Evolutionary conservation across 2,797 vertebrate genomes (phyloP), one percentile per base, ranked within the genome.

Genomic region (Liasis olivaceus): DNA sequence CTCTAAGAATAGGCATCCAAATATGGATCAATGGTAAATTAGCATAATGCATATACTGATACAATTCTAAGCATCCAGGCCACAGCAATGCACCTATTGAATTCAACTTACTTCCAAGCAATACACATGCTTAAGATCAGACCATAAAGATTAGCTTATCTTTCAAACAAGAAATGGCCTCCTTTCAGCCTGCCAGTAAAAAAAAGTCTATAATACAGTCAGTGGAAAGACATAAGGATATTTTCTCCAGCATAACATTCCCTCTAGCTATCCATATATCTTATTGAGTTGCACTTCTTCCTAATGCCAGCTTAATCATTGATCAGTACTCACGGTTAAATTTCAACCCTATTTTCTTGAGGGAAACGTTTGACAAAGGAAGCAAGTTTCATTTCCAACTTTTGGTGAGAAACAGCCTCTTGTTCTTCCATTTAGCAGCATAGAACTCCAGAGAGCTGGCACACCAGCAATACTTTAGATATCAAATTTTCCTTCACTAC

Each of bases 191-290:
- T 63, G 8, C 15, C 62, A 84, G 89, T 56, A 88, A 60, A 54
- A 54, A 54, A 85, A 12, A 58, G 0, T 69, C 85, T 56, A 20
- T 92, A 90, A 86, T 31, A 31, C 51, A 5, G 26, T 7, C 89
- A 15, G 24, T 85, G 0, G 13, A 28, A 0, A 0, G 31, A 51
- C 85, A 17, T 12, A 1, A 7, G 20, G 58, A 72, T 62, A 36
- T 28, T 56, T 91, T 36, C 64, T 91, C 22, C 14, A 60, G 85
- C 64, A 11, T 62, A 63, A 77, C 85, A 31, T 84, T 89, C 93
- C 31, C 51, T 60, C 62, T 77, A 72, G 31, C 56, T 77, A 11
- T 77, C 72, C 64, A 72, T 28, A 51, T 85, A 56, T 69, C 36
- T 86, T 87, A 56, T 58, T 77, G 36, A 24, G 3, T 24, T 14